Conservation (phyloP, 2,797 vertebrate genomes). For the Pipistrellus pygmaeus region DNA sequence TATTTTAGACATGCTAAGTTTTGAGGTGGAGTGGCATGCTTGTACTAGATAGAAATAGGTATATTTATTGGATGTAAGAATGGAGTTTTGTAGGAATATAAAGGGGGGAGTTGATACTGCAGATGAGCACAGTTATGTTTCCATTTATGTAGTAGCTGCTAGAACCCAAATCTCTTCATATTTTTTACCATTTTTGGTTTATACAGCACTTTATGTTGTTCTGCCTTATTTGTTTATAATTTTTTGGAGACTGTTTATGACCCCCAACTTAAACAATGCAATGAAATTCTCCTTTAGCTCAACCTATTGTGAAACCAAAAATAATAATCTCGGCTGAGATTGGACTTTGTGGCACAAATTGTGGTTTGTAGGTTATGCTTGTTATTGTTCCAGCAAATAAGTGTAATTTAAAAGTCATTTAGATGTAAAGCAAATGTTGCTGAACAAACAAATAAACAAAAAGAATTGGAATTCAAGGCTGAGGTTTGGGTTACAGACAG, state of each 20-base stretch:
- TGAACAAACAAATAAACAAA: constrained; percentile 20
- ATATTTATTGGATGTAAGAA: not conserved
- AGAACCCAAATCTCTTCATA: constrained; percentile 34
- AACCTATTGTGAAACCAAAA: constrained; percentile 63
- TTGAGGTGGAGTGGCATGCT: not conserved
- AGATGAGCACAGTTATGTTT: constrained; percentile 32
- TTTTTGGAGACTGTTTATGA: constrained; percentile 55
- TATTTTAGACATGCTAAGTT: not conserved
- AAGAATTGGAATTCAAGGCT: not conserved
- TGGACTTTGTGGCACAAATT: constrained; percentile 57
- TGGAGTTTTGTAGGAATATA: not conserved
- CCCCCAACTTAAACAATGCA: constrained; percentile 56
- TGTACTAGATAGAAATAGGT: not conserved
- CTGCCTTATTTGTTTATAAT: not conserved
- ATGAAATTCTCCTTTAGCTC: constrained; percentile 66
- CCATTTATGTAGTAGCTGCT: constrained; percentile 1
- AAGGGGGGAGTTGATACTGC: not conserved
- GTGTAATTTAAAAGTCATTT: constrained; percentile 73
- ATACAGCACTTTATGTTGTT: constrained; percentile 59
- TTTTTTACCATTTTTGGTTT: constrained; percentile 53
- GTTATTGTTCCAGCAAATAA: constrained; percentile 63
- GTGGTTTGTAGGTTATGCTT: constrained; percentile 66
- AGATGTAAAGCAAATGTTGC: constrained; percentile 57
- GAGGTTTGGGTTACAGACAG: not conserved
- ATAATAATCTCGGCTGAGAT: constrained; percentile 53